phyloP scores from a whole-genome alignment of 2,888 invertebrate species.

The Pharmacophagus antenor region DNA sequence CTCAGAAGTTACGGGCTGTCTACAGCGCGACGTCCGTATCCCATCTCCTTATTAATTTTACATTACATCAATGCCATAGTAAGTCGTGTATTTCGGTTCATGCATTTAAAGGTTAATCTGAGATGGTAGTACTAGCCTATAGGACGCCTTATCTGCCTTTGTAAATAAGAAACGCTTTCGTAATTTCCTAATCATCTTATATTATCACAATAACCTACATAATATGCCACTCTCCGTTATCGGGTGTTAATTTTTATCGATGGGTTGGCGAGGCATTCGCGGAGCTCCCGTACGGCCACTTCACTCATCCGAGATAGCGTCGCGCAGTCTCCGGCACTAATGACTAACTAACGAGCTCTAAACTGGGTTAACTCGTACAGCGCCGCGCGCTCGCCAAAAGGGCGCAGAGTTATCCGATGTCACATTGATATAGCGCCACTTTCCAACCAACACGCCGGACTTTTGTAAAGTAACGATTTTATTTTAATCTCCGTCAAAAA shows the following conservation, averaged over 20 bases:
- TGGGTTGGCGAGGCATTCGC: conserved; percentile 31
- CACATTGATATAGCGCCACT: background rate
- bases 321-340: conserved; percentile 38
- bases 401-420: conserved; percentile 4
- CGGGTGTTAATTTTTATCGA: conserved; percentile 32
- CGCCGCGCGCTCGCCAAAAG: conserved; percentile 31
- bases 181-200: too few relatives aligned
- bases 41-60: too few relatives aligned
- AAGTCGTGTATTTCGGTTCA: too few relatives aligned
- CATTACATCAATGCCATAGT: too few relatives aligned
- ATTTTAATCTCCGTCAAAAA: background rate
- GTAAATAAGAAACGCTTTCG: too few relatives aligned
- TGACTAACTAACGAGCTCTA: conserved; percentile 37
- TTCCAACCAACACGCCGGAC: background rate
- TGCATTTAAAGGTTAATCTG: too few relatives aligned
- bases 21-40: too few relatives aligned
- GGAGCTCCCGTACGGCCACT: conserved; percentile 35
- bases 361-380: conserved; percentile 47
- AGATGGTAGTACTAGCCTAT: too few relatives aligned
- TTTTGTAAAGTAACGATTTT: background rate
- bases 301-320: conserved; percentile 36
- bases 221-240: background rate
- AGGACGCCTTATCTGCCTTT: too few relatives aligned
- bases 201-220: too few relatives aligned
- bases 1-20: too few relatives aligned